phyloP scores from a whole-genome alignment of 1,140 invertebrate species.

The Belonocnema kinseyi region DNA sequence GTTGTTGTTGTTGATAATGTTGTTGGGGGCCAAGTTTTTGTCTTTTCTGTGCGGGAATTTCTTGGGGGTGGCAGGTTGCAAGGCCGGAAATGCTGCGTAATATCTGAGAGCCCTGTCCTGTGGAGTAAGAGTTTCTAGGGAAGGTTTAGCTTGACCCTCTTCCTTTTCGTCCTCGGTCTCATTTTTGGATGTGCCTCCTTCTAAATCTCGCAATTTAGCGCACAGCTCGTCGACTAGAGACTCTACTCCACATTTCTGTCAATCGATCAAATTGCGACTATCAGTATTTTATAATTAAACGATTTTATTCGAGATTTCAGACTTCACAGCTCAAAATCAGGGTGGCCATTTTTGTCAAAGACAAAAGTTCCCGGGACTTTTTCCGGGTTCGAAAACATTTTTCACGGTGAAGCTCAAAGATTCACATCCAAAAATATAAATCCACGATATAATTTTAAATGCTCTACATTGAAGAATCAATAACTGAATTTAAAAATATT shows the following conservation, averaged over 20 bases:
- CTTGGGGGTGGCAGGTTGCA: conserved; percentile 68
- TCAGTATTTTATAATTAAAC: not conserved
- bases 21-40: conserved; percentile 41
- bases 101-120: conserved; percentile 70
- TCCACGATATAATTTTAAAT: too few species aligned
- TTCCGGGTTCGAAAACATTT: too few species aligned
- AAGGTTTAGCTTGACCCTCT: conserved; percentile 56
- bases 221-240: conserved; percentile 72
- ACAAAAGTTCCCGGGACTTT: too few species aligned
- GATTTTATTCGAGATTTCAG: not conserved
- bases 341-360: too few species aligned
- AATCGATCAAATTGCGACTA: not conserved
- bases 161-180: conserved; percentile 61
- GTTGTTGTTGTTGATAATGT: conserved; percentile 56
- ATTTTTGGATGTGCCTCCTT: conserved; percentile 63
- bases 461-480: too few species aligned
- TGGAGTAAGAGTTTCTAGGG: conserved; percentile 67
- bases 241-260: conserved; percentile 70
- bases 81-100: conserved; percentile 72
- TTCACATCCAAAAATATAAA: too few species aligned
- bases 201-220: conserved; percentile 67
- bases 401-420: too few species aligned
- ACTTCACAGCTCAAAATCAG: too few species aligned
- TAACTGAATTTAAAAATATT: too few species aligned
- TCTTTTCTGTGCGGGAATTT: conserved; percentile 59